Base-by-base conservation (phyloP, 2,888 invertebrate species). In the Eristalis intricaria region DNA sequence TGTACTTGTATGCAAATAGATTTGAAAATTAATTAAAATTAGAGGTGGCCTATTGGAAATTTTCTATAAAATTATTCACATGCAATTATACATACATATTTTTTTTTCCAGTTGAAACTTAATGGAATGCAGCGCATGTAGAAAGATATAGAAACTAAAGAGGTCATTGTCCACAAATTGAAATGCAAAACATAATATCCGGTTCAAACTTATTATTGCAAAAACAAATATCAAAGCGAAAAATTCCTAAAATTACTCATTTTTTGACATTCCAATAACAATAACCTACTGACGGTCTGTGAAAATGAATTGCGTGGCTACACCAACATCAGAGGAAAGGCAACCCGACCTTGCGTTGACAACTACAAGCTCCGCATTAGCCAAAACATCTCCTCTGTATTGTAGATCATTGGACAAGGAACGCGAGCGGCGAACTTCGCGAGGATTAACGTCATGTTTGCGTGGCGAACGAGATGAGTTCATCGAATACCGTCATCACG, bases 381-480 rank as follows among this genome's bases (percentile, higher is more conserved):
- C 84, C 77, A 70, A 81, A 15, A 89, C 89, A 15, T 83, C 88
- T 64, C 88, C 89, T 56, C 58, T 89, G 38, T 91, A 91, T 73
- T 91, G 91, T 84, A 90, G 91, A 70, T 91, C 91, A 8, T 84
- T 91, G 76, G 87, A 87, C 50, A 87, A 87, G 15, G 87, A 84
- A 75, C 87, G 87, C 32, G 91, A 91, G 74, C 89, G 91, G 63
- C 90, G 93, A 81, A 92, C 92, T 85, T 93, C 93, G 19, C 91
- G 93, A 75, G 92, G 93, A 76, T 89, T 93, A 74, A 90, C 93
- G 71, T 93, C 93, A 75, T 93, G 93, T 89, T 89, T 93, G 85
- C 91, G 93, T 61, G 93, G 93, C 73, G 93, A 93, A 90, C 91
- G 93, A 70, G 93, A 93, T 89, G 93, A 93, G 84, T 89, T 91